Conservation (phyloP, 2,888 invertebrate species). For the Nematopogon swammerdamellus region DNA sequence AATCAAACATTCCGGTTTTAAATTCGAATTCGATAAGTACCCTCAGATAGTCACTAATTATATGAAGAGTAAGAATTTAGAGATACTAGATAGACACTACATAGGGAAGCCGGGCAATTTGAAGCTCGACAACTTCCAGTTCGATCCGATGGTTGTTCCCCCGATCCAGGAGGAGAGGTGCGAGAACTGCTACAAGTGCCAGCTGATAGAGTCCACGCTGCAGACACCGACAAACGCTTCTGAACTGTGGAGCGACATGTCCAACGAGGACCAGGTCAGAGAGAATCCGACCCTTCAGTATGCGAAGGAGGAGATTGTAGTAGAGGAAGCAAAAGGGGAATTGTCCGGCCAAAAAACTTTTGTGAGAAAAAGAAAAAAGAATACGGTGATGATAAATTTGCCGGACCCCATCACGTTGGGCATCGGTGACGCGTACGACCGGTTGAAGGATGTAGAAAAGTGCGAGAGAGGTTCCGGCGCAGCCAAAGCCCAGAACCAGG, state of each 20-base stretch:
- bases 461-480: constrained; percentile 6
- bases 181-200: constrained; percentile 51
- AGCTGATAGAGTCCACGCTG: constrained; percentile 54
- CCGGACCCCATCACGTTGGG: constrained; percentile 7
- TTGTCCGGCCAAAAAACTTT: constrained; percentile 35
- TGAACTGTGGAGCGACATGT: constrained; percentile 56
- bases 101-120: constrained; percentile 54
- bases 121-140: constrained; percentile 50
- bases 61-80: constrained; percentile 71
- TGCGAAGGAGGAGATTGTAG: constrained; percentile 32
- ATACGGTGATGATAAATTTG: constrained; percentile 41
- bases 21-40: constrained; percentile 71
- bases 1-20: constrained; percentile 67
- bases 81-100: constrained; percentile 58
- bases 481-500: background rate
- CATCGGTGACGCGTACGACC: constrained; percentile 5
- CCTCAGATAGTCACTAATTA: constrained; percentile 72
- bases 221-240: constrained; percentile 79
- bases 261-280: constrained; percentile 33
- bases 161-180: constrained; percentile 48
- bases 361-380: constrained; percentile 34
- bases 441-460: constrained; percentile 5
- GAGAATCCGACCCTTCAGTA: constrained; percentile 30
- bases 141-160: constrained; percentile 44
- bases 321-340: constrained; percentile 15